Base-by-base conservation (phyloP, 2,797 vertebrate genomes). In the Rhinichthys osculus region DNA sequence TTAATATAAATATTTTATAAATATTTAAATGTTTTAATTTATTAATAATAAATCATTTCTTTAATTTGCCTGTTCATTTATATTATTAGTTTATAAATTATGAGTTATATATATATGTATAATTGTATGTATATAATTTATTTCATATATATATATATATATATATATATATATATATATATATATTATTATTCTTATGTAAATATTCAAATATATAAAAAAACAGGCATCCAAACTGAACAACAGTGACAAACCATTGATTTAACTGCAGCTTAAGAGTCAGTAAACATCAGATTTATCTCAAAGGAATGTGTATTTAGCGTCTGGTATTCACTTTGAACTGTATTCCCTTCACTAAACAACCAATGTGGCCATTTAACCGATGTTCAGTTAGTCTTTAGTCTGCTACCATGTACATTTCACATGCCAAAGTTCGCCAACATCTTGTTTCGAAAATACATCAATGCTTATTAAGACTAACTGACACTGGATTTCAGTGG, bases 221-320 rank as follows among this genome's bases (percentile, higher is more conserved):
- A 30, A 33, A 50, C 44, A 52, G 27, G 16, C 50, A 74, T 74
- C 9, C 1, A 52, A 69, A 52, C 23, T 10, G 67, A 40, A 35
- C 19, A 79, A 30, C 40, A 67, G 78, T 7, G 21, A 50, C 47
- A 70, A n/a, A 71, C 27, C 50, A 70, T 70, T 81, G 13, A 80
- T 47, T 47, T 33, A 66, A 27, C 44, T 4, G 71, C 35, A 40
- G 52, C 40, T 33, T 35, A 83, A 83, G 40, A n/a, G 21, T 35
- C 5, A 42, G 66, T 70, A 78, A 78, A 69, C 70, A 47, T 69
- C 13, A 47, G 54, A 30, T 82, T 71, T 21, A 82, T 42, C 52
- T 73, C 38, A 62, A 5, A 73, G 17, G 69, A 73, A 73, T 82
- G 81, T 74, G 59, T 52, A 76, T 76, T 67, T 52, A 66, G 30